Evolutionary conservation across 2,797 vertebrate species (phyloP).

Genomic region (Echeneis naucrates): DNA sequence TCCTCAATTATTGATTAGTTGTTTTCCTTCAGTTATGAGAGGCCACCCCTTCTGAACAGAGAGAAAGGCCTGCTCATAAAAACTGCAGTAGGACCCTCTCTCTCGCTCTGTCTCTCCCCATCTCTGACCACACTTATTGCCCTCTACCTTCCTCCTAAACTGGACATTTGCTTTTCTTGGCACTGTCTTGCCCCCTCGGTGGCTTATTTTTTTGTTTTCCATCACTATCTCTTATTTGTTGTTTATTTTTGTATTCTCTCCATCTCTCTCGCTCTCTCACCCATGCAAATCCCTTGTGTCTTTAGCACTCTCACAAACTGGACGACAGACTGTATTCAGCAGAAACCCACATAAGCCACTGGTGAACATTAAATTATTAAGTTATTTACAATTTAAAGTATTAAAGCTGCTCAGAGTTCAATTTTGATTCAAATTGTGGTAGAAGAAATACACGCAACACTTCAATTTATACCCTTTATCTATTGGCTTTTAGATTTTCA

Average conservation of each 20-base stretch:
- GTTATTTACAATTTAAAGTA: constrained; percentile 37
- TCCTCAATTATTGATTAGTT: constrained; percentile 84
- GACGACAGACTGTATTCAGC: constrained; percentile 48
- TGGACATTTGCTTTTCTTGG: constrained; percentile 54
- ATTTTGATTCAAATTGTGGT: constrained; percentile 1
- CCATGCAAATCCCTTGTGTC: constrained; percentile 22
- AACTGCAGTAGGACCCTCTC: constrained; percentile 68
- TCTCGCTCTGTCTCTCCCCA: constrained; percentile 34
- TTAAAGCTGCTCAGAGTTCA: constrained; percentile 19
- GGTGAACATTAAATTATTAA: constrained; percentile 58
- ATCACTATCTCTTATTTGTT: constrained; percentile 45
- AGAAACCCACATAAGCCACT: constrained; percentile 14
- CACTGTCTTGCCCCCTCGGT: constrained; percentile 4
- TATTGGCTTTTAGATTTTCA: not conserved
- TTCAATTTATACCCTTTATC: not conserved
- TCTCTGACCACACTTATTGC: constrained; percentile 64
- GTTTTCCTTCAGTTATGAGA: constrained; percentile 83
- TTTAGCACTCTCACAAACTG: constrained; percentile 14
- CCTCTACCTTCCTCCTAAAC: constrained; percentile 53
- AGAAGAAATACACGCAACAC: not conserved
- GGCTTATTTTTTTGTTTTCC: constrained; percentile 20
- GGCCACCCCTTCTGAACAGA: constrained; percentile 67
- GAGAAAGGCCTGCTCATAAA: constrained; percentile 72
- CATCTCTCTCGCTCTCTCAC: not conserved
- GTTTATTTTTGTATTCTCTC: constrained; percentile 46